These are phyloP conservation scores for Caenorhabditis sulstoni DNA, from an alignment of 2,888 invertebrate genomes.

Conservation along the genomic window DNA sequence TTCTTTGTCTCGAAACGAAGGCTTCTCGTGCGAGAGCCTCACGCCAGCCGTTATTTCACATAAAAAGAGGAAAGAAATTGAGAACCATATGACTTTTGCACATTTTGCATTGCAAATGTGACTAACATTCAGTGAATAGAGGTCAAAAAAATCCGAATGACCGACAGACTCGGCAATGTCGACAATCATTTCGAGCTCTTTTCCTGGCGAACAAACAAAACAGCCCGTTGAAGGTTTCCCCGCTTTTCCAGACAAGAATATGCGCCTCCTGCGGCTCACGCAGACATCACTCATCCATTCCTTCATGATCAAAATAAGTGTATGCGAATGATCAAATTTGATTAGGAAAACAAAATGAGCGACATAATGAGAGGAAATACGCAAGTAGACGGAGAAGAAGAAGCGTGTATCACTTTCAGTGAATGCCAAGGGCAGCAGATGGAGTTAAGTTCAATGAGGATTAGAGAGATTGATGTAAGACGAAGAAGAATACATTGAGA, in stretches of 20 bases:
- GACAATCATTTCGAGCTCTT: neutral
- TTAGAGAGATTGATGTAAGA: conserved; percentile 24
- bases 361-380: neutral
- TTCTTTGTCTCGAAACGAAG: conserved; percentile 2
- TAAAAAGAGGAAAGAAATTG: conserved; percentile 18
- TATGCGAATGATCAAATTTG: conserved; percentile 13
- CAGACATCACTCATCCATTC: conserved; percentile 15
- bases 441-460: conserved; percentile 51
- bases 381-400: neutral
- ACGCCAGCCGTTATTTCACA: conserved; percentile 33
- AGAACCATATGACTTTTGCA: conserved; percentile 58
- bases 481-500: neutral
- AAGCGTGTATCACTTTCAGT: conserved; percentile 4
- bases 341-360: conserved; percentile 19
- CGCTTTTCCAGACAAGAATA: neutral
- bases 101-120: conserved; percentile 45
- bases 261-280: conserved; percentile 32
- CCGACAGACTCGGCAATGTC: conserved; percentile 1
- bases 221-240: neutral
- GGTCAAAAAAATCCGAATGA: conserved; percentile 16
- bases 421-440: conserved; percentile 19
- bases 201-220: conserved; percentile 5
- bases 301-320: conserved; percentile 17
- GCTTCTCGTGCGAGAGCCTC: conserved; percentile 1
- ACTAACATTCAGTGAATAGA: conserved; percentile 25